Base-by-base conservation (phyloP, 2,888 invertebrate species). In the Anthrax anthrax region DNA sequence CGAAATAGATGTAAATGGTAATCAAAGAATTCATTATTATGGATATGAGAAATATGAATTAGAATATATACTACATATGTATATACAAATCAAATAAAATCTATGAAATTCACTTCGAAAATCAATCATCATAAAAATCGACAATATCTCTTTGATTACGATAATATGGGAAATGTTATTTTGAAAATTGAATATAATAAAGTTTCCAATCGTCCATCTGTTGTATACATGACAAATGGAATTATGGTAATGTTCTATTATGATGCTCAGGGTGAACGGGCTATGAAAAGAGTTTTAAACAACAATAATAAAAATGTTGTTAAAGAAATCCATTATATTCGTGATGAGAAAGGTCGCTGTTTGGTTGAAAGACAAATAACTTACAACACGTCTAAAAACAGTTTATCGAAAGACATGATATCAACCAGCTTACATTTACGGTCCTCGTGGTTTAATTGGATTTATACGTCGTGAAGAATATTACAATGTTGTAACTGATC, bases 91-190 rank as follows among this genome's bases (percentile, higher is more conserved):
- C 23, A 27, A 27, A 27, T 27, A 8, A 9, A 27, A 8, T 8
- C 23, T 8, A 27, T 27, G 9, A 27, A 27, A 8, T 8, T 27
- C 9, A 27, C 5, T 2, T 5, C 8, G 9, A 27, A 2, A 27
- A 27, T n/a, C n/a, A n/a, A n/a, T n/a, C n/a, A n/a, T n/a, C n/a
- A n/a, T n/a, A n/a, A n/a, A n/a, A n/a, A n/a, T n/a, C n/a, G n/a
- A n/a, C n/a, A 27, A 1, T 27, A 27, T 9, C 5, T 27, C 9
- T 41, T 56, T 39, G 16, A 37, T 1, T 53, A 57, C 41, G 53
- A 56, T 40, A 29, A 27, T 2, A 39, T 42, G 0, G 56, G 56
- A 1, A 56, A 53, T 47, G 53, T 56, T 13, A 55, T 56, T 32
- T 3, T 39, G 10, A 32, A 39, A 1, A 56, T 57, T 39, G 18